Conservation (phyloP, 2,797 vertebrate genomes). For the Aeoliscus strigatus region DNA sequence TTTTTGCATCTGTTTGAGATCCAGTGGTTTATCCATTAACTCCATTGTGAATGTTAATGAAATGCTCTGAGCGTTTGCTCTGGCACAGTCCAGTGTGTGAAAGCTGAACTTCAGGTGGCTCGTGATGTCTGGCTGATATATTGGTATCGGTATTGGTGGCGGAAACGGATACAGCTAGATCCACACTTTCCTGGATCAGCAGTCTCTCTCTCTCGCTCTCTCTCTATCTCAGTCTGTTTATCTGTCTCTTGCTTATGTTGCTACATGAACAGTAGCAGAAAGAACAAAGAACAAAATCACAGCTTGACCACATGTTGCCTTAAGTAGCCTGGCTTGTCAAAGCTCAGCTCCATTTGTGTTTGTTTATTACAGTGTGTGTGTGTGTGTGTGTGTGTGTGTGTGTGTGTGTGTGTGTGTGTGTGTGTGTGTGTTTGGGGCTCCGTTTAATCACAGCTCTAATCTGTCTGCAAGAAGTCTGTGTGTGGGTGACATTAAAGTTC, state of each 20-base stretch:
- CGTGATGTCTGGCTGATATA: background rate
- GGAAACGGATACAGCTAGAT: constrained; percentile 1
- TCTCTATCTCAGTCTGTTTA: constrained; percentile 5
- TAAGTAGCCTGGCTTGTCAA: constrained; percentile 22
- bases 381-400: constrained; percentile 17
- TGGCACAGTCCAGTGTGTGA: background rate
- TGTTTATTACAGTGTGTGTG: constrained; percentile 33
- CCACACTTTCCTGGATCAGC: no score
- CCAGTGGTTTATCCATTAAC: no score
- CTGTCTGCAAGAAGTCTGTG: constrained; percentile 64
- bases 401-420: constrained; percentile 28
- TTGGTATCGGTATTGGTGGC: background rate
- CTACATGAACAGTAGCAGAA: constrained; percentile 11
- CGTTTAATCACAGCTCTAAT: constrained; percentile 67
- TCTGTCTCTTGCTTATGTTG: constrained; percentile 10
- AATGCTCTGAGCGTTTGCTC: background rate
- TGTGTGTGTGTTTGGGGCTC: constrained; percentile 46
- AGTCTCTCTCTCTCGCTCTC: constrained; percentile 3
- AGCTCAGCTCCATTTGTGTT: constrained; percentile 32
- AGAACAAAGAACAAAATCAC: constrained; percentile 2
- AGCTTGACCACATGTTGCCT: constrained; percentile 24
- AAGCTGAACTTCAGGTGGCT: background rate
- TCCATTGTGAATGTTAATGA: background rate
- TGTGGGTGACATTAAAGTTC: constrained; percentile 74
- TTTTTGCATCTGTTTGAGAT: no score